Evolutionary conservation across 2,888 invertebrate genomes (phyloP).

Genomic region (Phragmatobia fuliginosa): DNA sequence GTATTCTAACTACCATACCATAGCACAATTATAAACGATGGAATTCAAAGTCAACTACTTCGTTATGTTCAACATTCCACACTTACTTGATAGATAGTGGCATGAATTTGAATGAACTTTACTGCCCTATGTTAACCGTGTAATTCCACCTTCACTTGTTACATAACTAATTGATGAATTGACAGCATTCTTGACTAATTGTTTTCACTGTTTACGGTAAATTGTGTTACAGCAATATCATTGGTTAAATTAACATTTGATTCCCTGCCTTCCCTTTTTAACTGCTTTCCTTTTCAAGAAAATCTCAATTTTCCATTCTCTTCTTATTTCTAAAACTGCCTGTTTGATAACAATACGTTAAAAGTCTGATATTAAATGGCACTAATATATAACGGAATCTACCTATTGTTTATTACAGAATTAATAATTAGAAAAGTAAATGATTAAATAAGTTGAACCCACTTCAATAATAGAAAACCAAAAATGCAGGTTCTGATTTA

Average conservation of each 20-base stretch:
- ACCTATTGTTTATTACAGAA: too few relatives aligned
- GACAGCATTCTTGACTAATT: not conserved
- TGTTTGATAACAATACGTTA: too few relatives aligned
- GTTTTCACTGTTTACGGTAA: not conserved
- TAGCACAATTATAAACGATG: not conserved
- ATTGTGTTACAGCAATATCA: not conserved
- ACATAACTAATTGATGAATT: not conserved
- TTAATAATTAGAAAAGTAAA: too few relatives aligned
- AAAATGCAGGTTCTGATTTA: not conserved
- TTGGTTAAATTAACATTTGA: too few relatives aligned
- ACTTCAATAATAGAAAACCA: not conserved
- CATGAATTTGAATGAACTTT: constrained; percentile 3
- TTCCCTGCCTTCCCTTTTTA: too few relatives aligned
- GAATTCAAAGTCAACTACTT: not conserved
- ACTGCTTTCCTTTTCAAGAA: too few relatives aligned
- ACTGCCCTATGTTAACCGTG: not conserved
- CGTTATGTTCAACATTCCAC: not conserved
- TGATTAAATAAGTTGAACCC: too few relatives aligned
- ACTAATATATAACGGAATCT: too few relatives aligned
- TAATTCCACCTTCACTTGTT: not conserved
- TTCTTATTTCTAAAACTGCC: too few relatives aligned
- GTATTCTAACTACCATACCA: not conserved
- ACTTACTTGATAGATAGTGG: not conserved
- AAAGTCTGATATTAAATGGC: too few relatives aligned
- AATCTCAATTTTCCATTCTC: too few relatives aligned